Percentiles rank a stretch among this genome's conserved stretches.
Evolutionary conservation across 1,140 invertebrate genomes (phyloP).

Genomic region (Caenorhabditis brenneri): DNA sequence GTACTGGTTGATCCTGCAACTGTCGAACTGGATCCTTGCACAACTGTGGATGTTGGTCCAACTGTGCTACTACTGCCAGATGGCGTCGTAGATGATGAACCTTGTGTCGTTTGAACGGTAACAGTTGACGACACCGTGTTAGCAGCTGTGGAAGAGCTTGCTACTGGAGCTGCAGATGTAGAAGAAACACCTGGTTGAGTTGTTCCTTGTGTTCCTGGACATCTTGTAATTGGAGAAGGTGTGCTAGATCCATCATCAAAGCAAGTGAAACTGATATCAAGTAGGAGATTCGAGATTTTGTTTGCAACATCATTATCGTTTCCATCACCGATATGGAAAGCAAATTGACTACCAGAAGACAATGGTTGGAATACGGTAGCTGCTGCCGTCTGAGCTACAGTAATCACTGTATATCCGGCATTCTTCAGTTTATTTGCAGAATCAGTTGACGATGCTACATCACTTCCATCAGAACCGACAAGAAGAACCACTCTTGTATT

Average conservation of each 20-base stretch:
- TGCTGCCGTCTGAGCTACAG: not conserved
- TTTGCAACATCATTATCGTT: conserved; percentile 2
- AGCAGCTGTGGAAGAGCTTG: too few species aligned
- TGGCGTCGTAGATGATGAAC: too few species aligned
- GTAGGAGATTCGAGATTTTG: not conserved
- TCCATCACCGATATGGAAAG: conserved; percentile 6
- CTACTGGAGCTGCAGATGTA: not conserved
- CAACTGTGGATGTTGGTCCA: not conserved
- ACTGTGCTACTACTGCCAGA: not conserved
- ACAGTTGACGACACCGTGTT: too few species aligned
- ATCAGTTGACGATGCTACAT: not conserved
- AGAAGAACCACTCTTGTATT: not conserved
- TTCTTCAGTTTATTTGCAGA: not conserved
- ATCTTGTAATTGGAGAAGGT: not conserved
- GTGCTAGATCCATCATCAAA: conserved; percentile 15
- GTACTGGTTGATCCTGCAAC: not conserved
- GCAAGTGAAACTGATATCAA: not conserved
- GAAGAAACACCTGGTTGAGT: not conserved
- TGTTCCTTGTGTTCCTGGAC: not conserved
- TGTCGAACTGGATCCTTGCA: not conserved
- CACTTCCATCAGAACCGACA: not conserved
- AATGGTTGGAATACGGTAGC: not conserved
- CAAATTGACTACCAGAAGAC: not conserved
- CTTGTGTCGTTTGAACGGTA: too few species aligned
- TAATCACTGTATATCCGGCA: not conserved